Conservation (phyloP, 1,140 invertebrate species). For the Drosophila auraria region DNA sequence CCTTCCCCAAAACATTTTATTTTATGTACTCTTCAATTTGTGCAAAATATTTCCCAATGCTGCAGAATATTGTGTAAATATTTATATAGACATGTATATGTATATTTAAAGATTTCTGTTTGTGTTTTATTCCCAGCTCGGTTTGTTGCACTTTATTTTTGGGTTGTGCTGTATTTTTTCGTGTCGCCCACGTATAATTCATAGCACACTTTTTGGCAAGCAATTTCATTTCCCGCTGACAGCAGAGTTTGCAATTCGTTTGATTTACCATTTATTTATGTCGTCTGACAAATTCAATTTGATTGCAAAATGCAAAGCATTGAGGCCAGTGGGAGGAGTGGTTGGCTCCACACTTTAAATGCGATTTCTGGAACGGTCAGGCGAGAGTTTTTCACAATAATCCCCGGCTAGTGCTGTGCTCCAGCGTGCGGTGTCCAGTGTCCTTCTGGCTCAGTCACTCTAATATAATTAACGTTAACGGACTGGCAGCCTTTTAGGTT, state of each 20-base stretch:
- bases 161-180: conserved; percentile 19
- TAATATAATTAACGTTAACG: conserved; percentile 73
- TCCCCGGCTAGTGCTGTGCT: background rate
- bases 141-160: conserved; percentile 27
- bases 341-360: conserved; percentile 54
- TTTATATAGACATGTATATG: conserved; percentile 13
- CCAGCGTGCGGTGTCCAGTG: background rate
- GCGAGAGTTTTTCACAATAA: conserved; percentile 42
- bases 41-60: conserved; percentile 39
- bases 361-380: conserved; percentile 64
- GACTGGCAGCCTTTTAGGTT: conserved; percentile 65
- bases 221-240: conserved; percentile 75
- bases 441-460: conserved; percentile 35
- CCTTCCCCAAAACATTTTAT: background rate
- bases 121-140: conserved; percentile 27
- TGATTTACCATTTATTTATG: conserved; percentile 77
- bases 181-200: conserved; percentile 54
- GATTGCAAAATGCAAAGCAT: conserved; percentile 45
- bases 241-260: conserved; percentile 70
- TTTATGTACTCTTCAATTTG: conserved; percentile 14
- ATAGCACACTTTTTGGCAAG: conserved; percentile 63
- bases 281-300: conserved; percentile 75
- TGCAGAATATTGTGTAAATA: conserved; percentile 7
- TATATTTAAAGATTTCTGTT: conserved; percentile 32
- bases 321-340: conserved; percentile 21